A percentile compares a stretch with the other conserved stretches of the same genome.
phyloP scores from a whole-genome alignment of 1,140 invertebrate genomes.

The Aphelinus certus region DNA sequence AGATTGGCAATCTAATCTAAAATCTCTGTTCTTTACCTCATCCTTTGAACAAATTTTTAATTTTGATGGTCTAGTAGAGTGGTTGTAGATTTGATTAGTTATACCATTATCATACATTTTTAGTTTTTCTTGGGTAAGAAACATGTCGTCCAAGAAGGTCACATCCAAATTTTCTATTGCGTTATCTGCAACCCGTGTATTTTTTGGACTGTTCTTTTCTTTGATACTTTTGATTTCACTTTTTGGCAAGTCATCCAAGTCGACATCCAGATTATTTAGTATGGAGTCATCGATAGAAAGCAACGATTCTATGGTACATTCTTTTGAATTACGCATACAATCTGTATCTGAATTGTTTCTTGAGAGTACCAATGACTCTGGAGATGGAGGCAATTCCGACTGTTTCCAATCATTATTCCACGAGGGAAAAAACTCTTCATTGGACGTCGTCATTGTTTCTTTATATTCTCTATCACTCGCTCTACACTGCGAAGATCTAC shows the following conservation, averaged over 20 bases:
- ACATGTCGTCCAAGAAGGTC: too few relatives aligned
- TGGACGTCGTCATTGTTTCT: conserved; percentile 6
- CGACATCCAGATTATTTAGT: conserved; percentile 39
- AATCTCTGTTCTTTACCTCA: too few relatives aligned
- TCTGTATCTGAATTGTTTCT: neutral
- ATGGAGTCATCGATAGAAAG: conserved; percentile 43
- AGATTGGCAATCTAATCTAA: too few relatives aligned
- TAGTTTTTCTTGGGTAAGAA: too few relatives aligned
- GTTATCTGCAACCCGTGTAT: conserved; percentile 11
- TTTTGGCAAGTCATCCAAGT: conserved; percentile 2
- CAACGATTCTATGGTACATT: conserved; percentile 31
- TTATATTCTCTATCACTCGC: neutral
- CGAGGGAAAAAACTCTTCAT: neutral
- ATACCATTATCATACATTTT: too few relatives aligned
- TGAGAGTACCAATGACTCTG: neutral
- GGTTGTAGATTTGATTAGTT: too few relatives aligned
- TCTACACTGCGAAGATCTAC: too few relatives aligned
- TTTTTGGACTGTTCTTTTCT: neutral
- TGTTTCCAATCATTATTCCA: neutral
- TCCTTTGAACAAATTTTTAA: too few relatives aligned
- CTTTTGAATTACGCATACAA: neutral
- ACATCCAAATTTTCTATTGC: neutral
- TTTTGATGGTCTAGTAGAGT: too few relatives aligned
- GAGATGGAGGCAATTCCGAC: neutral
- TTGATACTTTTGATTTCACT: neutral